Evolutionary conservation across 1,140 invertebrate species (phyloP).

Genomic region (Agraylea sexmaculata): DNA sequence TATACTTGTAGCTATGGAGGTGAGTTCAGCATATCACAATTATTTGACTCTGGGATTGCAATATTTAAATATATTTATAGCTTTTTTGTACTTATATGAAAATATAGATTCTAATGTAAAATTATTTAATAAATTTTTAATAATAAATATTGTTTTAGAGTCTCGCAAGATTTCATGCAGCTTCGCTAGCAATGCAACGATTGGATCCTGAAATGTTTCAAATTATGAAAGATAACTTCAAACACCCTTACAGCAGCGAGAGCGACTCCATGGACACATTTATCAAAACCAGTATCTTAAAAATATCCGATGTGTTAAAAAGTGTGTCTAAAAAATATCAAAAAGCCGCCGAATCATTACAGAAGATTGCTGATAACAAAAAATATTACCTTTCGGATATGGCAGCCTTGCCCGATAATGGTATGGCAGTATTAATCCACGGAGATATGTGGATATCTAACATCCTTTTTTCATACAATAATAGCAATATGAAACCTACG

Average conservation of each 20-base stretch:
- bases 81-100: background rate
- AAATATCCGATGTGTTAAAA: conserved; percentile 10
- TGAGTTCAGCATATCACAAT: conserved; percentile 7
- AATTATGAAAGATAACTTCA: conserved; percentile 8
- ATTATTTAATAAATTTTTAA: conserved; percentile 3
- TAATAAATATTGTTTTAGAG: conserved; percentile 30
- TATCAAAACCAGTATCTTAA: conserved; percentile 7
- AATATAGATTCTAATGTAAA: background rate
- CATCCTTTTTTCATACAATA: conserved; percentile 27
- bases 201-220: conserved; percentile 22
- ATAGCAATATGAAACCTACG: conserved; percentile 9
- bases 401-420: background rate
- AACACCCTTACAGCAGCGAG: conserved; percentile 13
- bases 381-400: conserved; percentile 3
- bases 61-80: too few relatives aligned
- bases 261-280: conserved; percentile 3
- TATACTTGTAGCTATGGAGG: conserved; percentile 25
- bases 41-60: too few relatives aligned
- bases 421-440: conserved; percentile 25
- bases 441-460: conserved; percentile 38
- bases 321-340: conserved; percentile 2
- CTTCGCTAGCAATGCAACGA: conserved; percentile 29
- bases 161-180: conserved; percentile 32
- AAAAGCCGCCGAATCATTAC: conserved; percentile 9
- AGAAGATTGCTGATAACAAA: conserved; percentile 1